These are phyloP conservation scores for Drosophila macrothrix DNA, from an alignment of 2,888 invertebrate species.

Conservation along the genomic window DNA sequence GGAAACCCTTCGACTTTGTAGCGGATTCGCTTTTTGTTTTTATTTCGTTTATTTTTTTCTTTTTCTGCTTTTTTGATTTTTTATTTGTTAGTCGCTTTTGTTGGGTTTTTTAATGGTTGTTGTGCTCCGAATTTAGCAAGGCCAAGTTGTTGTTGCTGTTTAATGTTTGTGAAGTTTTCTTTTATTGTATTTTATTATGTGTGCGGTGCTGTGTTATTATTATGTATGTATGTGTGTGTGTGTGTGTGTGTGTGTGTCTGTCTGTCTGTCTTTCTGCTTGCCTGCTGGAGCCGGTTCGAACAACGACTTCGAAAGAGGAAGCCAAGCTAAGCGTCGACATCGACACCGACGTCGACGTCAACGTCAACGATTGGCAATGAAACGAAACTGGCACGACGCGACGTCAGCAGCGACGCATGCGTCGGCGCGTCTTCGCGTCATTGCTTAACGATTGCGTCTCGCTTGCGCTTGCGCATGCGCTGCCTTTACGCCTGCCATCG, in stretches of 20 bases:
- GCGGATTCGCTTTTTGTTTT: conserved; percentile 50
- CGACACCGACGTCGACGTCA: conserved; percentile 8
- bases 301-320: conserved; percentile 63
- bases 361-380: conserved; percentile 73
- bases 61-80: conserved; percentile 37
- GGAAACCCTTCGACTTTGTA: conserved; percentile 62
- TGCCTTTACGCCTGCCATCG: conserved; percentile 1
- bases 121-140: conserved; percentile 80
- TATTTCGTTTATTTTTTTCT: conserved; percentile 22
- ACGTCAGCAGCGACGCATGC: conserved; percentile 62
- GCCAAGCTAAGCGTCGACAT: conserved; percentile 44
- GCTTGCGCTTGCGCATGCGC: conserved; percentile 59
- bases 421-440: conserved; percentile 55
- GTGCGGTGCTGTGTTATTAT: conserved; percentile 58
- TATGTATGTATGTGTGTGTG: conserved; percentile 42
- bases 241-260: conserved; percentile 10
- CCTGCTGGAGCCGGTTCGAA: conserved; percentile 53
- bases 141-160: conserved; percentile 66
- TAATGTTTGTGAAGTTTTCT: conserved; percentile 75
- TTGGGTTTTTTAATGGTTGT: conserved; percentile 60
- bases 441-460: conserved; percentile 53
- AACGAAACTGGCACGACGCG: conserved; percentile 76
- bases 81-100: conserved; percentile 29
- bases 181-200: conserved; percentile 80
- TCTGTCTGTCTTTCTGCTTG: conserved; percentile 1